A percentile compares a stretch with the other conserved stretches of the same genome.
These are phyloP conservation scores for Agapornis canus DNA, from an alignment of 2,797 vertebrate species.

Conservation along the genomic window DNA sequence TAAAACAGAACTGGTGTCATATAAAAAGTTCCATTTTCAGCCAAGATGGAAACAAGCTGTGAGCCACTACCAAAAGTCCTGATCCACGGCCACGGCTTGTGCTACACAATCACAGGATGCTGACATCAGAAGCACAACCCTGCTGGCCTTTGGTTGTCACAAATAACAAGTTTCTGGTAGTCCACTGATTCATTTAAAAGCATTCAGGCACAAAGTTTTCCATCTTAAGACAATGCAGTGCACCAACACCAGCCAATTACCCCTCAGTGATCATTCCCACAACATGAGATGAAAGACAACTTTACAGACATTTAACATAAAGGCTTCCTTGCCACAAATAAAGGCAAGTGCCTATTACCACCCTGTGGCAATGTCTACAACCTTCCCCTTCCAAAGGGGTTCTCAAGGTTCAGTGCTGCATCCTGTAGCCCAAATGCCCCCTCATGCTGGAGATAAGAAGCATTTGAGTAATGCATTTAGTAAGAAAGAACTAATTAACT, in stretches of 20 bases:
- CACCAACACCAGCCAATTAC: background rate
- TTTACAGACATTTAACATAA: background rate
- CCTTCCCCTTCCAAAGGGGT: background rate
- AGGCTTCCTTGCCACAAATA: background rate
- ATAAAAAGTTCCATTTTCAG: background rate
- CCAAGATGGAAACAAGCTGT: background rate
- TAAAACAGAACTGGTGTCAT: background rate
- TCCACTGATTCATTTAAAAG: rapidly evolving
- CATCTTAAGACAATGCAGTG: background rate
- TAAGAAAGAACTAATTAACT: background rate
- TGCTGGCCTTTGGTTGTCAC: background rate
- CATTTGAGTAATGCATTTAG: background rate
- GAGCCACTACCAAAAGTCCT: background rate
- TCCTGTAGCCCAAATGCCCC: background rate
- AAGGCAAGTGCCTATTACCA: background rate
- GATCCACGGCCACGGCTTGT: background rate
- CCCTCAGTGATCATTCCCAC: background rate
- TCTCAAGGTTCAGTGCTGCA: rapidly evolving
- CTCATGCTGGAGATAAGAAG: background rate
- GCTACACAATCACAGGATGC: rapidly evolving
- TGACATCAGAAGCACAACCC: background rate
- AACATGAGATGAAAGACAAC: background rate
- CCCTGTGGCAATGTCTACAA: rapidly evolving
- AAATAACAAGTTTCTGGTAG: background rate
- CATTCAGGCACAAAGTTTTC: background rate